phyloP scores from a whole-genome alignment of 2,888 invertebrate species.

The Hoplodrina ambigua region DNA sequence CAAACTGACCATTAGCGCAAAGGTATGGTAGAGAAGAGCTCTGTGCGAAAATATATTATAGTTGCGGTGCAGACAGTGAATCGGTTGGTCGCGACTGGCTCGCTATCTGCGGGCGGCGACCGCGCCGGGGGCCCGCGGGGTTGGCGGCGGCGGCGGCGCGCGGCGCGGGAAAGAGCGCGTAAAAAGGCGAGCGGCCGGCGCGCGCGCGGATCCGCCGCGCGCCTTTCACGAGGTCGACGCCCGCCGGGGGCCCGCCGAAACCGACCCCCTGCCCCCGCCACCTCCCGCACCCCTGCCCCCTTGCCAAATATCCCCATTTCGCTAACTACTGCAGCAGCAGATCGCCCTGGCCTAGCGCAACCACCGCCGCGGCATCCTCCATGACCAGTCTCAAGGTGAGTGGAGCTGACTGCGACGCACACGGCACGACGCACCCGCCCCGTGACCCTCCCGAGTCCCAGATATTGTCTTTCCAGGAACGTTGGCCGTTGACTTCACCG shows the following conservation, averaged over 20 bases:
- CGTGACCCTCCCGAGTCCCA: slow-evolving; percentile 61
- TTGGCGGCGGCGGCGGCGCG: slow-evolving; percentile 84
- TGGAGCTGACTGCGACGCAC: slow-evolving; percentile 59
- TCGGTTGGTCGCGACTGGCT: slow-evolving; percentile 84
- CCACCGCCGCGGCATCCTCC: slow-evolving; percentile 67
- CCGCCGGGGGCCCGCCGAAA: slow-evolving; percentile 85
- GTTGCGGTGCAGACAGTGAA: slow-evolving; percentile 84
- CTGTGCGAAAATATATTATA: slow-evolving; percentile 39
- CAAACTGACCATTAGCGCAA: background rate
- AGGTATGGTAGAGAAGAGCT: background rate
- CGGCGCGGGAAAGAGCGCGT: slow-evolving; percentile 87
- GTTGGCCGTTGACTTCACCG: slow-evolving; percentile 72
- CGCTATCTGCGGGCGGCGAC: slow-evolving; percentile 90
- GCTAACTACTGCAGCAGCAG: slow-evolving; percentile 54
- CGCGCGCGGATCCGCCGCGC: slow-evolving; percentile 83
- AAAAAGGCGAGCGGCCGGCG: slow-evolving; percentile 88
- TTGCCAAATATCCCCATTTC: slow-evolving; percentile 73
- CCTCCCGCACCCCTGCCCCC: slow-evolving; percentile 74
- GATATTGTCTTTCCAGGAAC: slow-evolving; percentile 73
- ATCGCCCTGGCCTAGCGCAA: slow-evolving; percentile 48
- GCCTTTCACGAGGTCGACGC: slow-evolving; percentile 89
- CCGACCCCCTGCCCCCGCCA: slow-evolving; percentile 76
- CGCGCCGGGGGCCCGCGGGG: slow-evolving; percentile 88
- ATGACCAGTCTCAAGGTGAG: slow-evolving; percentile 76
- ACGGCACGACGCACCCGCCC: slow-evolving; percentile 33